Percentiles rank a stretch among this genome's conserved stretches.
These are phyloP conservation scores for Aplysina aerophoba DNA, from an alignment of 37 sponge, comb jelly and placozoan species.

Conservation along the genomic window DNA sequence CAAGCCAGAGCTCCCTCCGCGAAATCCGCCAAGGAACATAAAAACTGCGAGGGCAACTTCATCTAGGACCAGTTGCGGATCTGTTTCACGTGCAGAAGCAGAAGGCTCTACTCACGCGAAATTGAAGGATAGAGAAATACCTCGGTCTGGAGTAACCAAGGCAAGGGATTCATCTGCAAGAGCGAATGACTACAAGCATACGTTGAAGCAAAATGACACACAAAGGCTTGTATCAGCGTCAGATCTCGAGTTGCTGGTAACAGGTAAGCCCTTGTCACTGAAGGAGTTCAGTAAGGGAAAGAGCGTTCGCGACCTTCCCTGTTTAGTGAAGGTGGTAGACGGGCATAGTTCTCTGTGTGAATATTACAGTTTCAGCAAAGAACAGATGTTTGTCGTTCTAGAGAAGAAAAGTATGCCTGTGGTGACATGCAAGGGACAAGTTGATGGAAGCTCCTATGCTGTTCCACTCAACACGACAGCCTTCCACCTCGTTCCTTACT, in stretches of 20 bases:
- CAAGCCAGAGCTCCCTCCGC: no score
- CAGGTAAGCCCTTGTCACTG: neutral
- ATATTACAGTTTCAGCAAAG: neutral
- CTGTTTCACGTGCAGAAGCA: no score
- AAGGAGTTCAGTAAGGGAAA: neutral
- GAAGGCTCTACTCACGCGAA: no score
- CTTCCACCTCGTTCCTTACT: neutral
- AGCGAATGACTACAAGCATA: no score
- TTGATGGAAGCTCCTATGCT: neutral
- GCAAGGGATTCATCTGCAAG: no score
- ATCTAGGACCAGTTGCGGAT: no score
- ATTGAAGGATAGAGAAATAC: no score
- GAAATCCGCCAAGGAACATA: no score
- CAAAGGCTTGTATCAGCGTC: no score
- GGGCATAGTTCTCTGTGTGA: neutral
- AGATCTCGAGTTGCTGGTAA: neutral
- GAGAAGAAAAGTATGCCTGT: neutral
- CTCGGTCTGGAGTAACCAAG: no score
- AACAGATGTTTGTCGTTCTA: slow-evolving; percentile 22
- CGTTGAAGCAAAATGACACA: no score
- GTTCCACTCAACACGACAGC: neutral
- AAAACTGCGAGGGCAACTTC: no score
- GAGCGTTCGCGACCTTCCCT: neutral
- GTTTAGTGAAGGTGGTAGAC: neutral
- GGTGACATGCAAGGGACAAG: neutral